Evolutionary conservation across 2,888 invertebrate species (phyloP).

Genomic region (Tineola bisselliella): DNA sequence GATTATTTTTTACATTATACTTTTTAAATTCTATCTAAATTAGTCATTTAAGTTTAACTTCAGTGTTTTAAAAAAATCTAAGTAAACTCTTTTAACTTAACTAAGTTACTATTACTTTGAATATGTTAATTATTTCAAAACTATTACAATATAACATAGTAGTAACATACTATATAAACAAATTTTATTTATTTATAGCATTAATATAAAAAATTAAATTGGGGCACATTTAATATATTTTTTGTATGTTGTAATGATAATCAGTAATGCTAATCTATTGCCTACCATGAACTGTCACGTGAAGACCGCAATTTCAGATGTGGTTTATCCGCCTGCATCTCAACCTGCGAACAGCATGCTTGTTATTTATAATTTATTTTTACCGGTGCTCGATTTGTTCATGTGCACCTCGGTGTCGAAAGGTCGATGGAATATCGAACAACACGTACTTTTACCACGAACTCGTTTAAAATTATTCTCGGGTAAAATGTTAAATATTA

Average conservation of each 20-base stretch:
- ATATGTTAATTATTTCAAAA: too few species aligned
- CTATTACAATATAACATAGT: neutral
- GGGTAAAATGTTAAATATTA: neutral
- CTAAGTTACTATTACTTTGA: too few species aligned
- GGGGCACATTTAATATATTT: neutral
- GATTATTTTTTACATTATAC: slow-evolving; percentile 20
- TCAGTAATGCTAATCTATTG: neutral
- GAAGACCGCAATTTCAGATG: slow-evolving; percentile 25
- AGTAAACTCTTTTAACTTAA: too few species aligned
- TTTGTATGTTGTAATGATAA: neutral
- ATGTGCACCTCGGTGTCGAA: slow-evolving; percentile 5
- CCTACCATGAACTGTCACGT: slow-evolving; percentile 22
- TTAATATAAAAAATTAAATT: neutral
- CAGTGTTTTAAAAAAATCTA: too few species aligned
- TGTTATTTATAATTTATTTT: slow-evolving; percentile 69
- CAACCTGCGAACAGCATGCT: slow-evolving; percentile 62
- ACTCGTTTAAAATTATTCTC: neutral
- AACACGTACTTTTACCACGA: neutral
- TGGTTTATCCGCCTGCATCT: slow-evolving; percentile 64
- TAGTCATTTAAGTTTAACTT: too few species aligned
- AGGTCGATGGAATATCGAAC: slow-evolving; percentile 12
- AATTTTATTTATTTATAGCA: too few species aligned
- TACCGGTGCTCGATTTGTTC: slow-evolving; percentile 58
- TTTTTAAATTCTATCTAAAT: too few species aligned
- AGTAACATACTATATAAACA: too few species aligned